A percentile compares a stretch with the other conserved stretches of the same genome.
These are phyloP conservation scores for Lepidocyrtoides sp. DNA, from an alignment of 2,888 invertebrate species.

Conservation along the genomic window DNA sequence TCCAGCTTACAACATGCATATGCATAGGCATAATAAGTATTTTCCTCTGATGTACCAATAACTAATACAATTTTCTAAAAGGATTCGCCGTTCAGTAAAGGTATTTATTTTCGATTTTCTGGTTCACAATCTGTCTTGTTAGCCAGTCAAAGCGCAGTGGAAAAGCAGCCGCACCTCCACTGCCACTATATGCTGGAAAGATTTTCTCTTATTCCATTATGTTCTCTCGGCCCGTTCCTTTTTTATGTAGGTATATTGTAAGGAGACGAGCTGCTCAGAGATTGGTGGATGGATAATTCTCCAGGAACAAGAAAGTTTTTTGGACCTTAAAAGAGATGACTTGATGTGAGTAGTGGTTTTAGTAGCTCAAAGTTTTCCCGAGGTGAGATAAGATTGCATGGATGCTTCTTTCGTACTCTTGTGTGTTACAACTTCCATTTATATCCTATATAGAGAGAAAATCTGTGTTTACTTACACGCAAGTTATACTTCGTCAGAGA, in stretches of 20 bases:
- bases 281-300: constrained; percentile 58
- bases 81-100: neutral
- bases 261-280: constrained; percentile 43
- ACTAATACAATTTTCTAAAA: neutral
- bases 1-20: no score
- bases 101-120: constrained; percentile 34
- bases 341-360: constrained; percentile 48
- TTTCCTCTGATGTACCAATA: no score
- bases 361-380: constrained; percentile 55
- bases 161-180: neutral
- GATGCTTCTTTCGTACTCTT: constrained; percentile 38
- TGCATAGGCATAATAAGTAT: no score
- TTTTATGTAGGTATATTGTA: constrained; percentile 49
- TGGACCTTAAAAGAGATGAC: constrained; percentile 35
- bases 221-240: constrained; percentile 15
- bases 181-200: neutral
- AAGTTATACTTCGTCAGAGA: neutral
- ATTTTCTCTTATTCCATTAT: neutral
- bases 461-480: neutral
- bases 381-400: constrained; percentile 58
- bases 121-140: constrained; percentile 36
- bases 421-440: neutral
- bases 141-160: no score
- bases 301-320: constrained; percentile 55
- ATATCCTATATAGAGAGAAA: neutral